A percentile compares a stretch with the other conserved stretches of the same genome.
Evolutionary conservation across 2,888 invertebrate genomes (phyloP).

Genomic region (Pantelozetes paolii): DNA sequence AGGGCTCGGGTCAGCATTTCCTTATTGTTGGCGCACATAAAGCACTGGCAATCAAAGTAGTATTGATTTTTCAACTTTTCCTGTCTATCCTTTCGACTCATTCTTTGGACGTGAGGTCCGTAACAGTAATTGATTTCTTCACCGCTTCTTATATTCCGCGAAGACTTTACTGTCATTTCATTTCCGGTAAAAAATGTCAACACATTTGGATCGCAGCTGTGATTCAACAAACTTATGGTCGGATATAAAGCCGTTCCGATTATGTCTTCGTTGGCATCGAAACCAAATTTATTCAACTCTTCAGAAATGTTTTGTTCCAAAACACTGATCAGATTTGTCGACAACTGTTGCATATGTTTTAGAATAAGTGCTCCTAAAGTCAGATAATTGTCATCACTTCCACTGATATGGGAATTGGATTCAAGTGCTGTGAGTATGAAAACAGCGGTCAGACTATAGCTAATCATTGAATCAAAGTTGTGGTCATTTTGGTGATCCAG

Average conservation of each 20-base stretch:
- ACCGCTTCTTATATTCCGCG: constrained; percentile 32
- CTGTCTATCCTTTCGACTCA: constrained; percentile 61
- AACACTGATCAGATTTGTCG: constrained; percentile 39
- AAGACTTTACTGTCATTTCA: constrained; percentile 21
- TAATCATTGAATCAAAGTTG: constrained; percentile 17
- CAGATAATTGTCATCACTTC: background rate
- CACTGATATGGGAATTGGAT: background rate
- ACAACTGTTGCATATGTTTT: constrained; percentile 72
- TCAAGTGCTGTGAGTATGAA: constrained; percentile 26
- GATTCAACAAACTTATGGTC: constrained; percentile 83
- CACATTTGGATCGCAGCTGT: constrained; percentile 81
- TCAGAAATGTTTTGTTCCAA: constrained; percentile 39
- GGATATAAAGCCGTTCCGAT: constrained; percentile 79
- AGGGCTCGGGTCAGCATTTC: constrained; percentile 36
- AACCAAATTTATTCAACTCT: background rate
- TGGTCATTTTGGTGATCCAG: constrained; percentile 28
- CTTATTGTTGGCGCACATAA: constrained; percentile 58
- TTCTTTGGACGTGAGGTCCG: constrained; percentile 67
- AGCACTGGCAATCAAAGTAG: constrained; percentile 71
- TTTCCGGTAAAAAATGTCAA: constrained; percentile 59
- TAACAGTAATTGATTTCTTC: constrained; percentile 44
- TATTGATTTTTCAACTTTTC: constrained; percentile 65
- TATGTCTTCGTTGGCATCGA: constrained; percentile 53
- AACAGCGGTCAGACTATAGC: constrained; percentile 26
- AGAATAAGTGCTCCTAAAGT: constrained; percentile 64